These are phyloP conservation scores for Miltochrista miniata DNA, from an alignment of 2,888 invertebrate genomes.

Conservation along the genomic window DNA sequence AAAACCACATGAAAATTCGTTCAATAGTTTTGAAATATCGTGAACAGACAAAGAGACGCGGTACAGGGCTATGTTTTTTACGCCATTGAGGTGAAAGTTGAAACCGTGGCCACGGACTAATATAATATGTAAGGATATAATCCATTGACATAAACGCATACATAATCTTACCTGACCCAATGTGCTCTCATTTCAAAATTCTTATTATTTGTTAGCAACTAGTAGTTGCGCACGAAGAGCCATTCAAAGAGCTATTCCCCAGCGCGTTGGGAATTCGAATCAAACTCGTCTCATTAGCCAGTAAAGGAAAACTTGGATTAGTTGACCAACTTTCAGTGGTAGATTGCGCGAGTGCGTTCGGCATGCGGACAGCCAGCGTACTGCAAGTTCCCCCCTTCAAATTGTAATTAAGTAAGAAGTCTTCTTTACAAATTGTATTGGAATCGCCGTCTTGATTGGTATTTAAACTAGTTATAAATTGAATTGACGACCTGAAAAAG, in stretches of 20 bases:
- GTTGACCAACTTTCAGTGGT: constrained; percentile 75
- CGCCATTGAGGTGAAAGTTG: too few species aligned
- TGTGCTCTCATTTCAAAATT: constrained; percentile 14
- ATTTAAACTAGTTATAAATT: neutral
- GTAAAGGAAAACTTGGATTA: constrained; percentile 82
- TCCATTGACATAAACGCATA: too few species aligned
- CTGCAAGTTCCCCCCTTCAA: constrained; percentile 39
- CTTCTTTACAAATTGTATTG: constrained; percentile 15
- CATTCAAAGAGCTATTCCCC: constrained; percentile 56
- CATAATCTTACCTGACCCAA: too few species aligned
- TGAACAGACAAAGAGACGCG: too few species aligned
- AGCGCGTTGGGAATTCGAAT: constrained; percentile 69
- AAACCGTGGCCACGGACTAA: too few species aligned
- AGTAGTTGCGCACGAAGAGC: constrained; percentile 25
- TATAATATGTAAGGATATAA: too few species aligned
- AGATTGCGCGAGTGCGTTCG: constrained; percentile 53
- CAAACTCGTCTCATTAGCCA: constrained; percentile 81
- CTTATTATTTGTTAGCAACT: constrained; percentile 26
- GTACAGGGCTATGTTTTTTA: too few species aligned
- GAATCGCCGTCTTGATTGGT: neutral
- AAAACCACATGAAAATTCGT: too few species aligned
- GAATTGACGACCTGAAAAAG: too few species aligned
- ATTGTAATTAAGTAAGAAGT: constrained; percentile 39
- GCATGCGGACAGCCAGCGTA: constrained; percentile 41
- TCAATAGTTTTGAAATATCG: too few species aligned